Evolutionary conservation across 1,140 invertebrate genomes (phyloP), one percentile per base, ranked within the genome.

Genomic region (Temnothorax longispinosus): DNA sequence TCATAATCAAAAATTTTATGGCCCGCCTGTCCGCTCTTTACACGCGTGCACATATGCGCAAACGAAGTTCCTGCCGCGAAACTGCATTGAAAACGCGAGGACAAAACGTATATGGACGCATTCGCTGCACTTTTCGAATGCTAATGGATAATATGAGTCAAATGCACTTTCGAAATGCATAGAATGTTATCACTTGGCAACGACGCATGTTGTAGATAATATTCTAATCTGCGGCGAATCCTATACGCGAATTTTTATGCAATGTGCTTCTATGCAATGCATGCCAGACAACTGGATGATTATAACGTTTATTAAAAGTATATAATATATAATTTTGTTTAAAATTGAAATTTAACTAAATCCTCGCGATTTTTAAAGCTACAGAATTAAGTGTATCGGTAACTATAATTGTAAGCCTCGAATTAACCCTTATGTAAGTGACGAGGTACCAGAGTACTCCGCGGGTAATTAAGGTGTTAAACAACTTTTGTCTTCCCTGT

Each of bases 1-100:
- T 60, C 69, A 62, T 84, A 84, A 84, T 84, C 80, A 50, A 84
- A 72, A 84, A 84, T 84, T 62, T 84, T 75, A 75, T 75, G 32
- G 54, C 18, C 80, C 38, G 18, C 38, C 38, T 18, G 80, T 41
- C 41, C 27, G 62, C 56, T 38, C 64, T 71, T 56, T 21, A 38
- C 32, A 67, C 74, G 15, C 72, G n/a, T 27, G 8, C 47, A 41
- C n/a, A 11, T 32, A 11, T 15, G 13, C 15, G 6, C 32, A 21
- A 15, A 35, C 8, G 10, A 6, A 76, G n/a, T 35, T 32, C 21
- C 50, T 1, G 69, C 18, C 44, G 13, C 44, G 50, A 65, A 69
- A 50, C 64, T 84, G 69, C 52, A 62, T 82, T 82, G 67, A 60
- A 50, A 82, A 47, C 15, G 15, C 80, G 7, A 38, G 41, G 27